Evolutionary conservation across 1,140 invertebrate genomes (phyloP).

Genomic region (Panagrolaimus sp.): DNA sequence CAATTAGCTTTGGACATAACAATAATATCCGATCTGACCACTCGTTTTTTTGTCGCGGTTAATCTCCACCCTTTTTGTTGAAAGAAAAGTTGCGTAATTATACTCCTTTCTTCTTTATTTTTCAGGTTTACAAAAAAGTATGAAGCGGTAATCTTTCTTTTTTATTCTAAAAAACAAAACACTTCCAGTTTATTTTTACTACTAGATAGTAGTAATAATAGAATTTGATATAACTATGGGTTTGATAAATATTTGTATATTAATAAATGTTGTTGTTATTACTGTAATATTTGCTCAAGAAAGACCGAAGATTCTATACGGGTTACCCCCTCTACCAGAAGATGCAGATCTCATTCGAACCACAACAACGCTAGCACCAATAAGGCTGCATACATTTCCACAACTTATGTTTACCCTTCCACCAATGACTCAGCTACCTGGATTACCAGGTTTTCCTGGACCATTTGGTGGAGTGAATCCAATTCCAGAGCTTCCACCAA

Average conservation of each 20-base stretch:
- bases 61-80: no score
- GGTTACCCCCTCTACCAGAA: neutral
- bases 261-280: neutral
- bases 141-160: neutral
- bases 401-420: neutral
- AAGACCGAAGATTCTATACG: neutral
- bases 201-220: neutral
- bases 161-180: neutral
- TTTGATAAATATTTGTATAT: neutral
- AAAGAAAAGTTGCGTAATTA: no score
- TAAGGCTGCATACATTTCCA: neutral
- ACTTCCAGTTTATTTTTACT: neutral
- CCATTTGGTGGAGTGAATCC: neutral
- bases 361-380: neutral
- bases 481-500: conserved; percentile 1
- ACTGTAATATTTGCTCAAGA: neutral
- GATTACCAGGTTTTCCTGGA: neutral
- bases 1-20: no score
- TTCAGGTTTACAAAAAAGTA: neutral
- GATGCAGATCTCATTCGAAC: neutral
- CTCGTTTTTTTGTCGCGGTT: no score
- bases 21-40: no score
- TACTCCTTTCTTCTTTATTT: no score
- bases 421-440: neutral
- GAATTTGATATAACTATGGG: neutral